These are phyloP conservation scores for Mustela nigripes DNA, from an alignment of 2,113 vertebrate species.

Conservation along the genomic window DNA sequence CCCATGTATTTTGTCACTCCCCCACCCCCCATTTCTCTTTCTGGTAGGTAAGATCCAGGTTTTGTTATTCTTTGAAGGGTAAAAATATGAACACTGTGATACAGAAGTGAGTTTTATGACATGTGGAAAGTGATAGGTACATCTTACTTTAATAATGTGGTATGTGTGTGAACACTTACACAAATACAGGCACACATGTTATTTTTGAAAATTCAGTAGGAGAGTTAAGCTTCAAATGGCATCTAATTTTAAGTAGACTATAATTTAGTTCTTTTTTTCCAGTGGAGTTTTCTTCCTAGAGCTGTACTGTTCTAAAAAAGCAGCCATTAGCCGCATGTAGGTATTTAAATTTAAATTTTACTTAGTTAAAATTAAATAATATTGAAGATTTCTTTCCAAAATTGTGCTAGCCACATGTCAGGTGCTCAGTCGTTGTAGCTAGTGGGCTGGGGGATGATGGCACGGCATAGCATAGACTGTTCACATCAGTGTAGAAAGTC, in stretches of 20 bases:
- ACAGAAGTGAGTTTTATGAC: conserved; percentile 11
- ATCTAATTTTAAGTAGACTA: neutral
- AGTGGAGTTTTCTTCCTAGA: neutral
- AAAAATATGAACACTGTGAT: neutral
- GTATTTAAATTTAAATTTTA: conserved; percentile 35
- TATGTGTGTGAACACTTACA: neutral
- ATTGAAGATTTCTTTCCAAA: neutral
- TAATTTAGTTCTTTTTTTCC: conserved; percentile 18
- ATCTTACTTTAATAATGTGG: neutral
- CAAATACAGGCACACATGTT: neutral
- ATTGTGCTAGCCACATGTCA: neutral
- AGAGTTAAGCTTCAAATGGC: conserved; percentile 39
- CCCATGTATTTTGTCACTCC: neutral
- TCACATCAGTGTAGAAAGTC: neutral
- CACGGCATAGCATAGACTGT: neutral
- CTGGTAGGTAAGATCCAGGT: neutral
- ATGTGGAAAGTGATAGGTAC: neutral
- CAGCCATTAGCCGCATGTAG: neutral
- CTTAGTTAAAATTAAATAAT: neutral
- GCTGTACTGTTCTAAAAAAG: neutral
- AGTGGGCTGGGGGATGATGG: neutral
- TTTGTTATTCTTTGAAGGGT: neutral
- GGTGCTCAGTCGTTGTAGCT: neutral
- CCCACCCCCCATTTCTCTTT: neutral
- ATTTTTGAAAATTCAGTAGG: conserved; percentile 37